Base-by-base conservation (phyloP, 2,888 invertebrate species). In the Lagria hirta region DNA sequence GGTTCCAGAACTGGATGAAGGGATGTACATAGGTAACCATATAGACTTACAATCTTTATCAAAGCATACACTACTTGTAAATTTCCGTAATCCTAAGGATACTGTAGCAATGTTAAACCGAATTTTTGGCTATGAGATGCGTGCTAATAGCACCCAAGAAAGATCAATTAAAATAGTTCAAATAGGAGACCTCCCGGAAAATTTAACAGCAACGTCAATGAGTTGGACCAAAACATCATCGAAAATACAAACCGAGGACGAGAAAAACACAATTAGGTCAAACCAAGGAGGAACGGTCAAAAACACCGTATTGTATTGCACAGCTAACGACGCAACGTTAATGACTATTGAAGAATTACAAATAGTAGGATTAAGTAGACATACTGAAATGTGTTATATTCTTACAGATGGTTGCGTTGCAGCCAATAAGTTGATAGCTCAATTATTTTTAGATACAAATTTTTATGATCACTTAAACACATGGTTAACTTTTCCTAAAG, bases 381-480 rank as follows among this genome's bases (percentile, higher is more conserved):
- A 29, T 11, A 29, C 29, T 4, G 29, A 29, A 12, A 29, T 12
- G 13, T 11, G 8, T 4, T 29, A 29, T n/a, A 29, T 29, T 8
- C 12, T 29, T 4, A 5, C 7, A n/a, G 29, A 29, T 16, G 11
- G n/a, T 21, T 16, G 17, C n/a, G 17, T 8, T 4, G 7, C 23
- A n/a, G 26, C 24, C 4, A 21, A 10, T 4, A 7, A 13, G 7
- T 22, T 22, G 6, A 12, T 26, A 12, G 6, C n/a, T 3, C 23
- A 22, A 21, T 6, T 21, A 4, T 4, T 4, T 4, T n/a, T 21
- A 6, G 7, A 4, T n/a, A 7, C 10, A 5, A 34, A 42, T 14
- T 42, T 42, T 26, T 42, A 37, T 12, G 42, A 42, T 6, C 34
- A 42, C 7, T 2, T 37, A 18, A 21, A 42, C 12, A 34, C 24